These are phyloP conservation scores for Steinernema hermaphroditum DNA, from an alignment of 2,888 invertebrate species.

Conservation along the genomic window DNA sequence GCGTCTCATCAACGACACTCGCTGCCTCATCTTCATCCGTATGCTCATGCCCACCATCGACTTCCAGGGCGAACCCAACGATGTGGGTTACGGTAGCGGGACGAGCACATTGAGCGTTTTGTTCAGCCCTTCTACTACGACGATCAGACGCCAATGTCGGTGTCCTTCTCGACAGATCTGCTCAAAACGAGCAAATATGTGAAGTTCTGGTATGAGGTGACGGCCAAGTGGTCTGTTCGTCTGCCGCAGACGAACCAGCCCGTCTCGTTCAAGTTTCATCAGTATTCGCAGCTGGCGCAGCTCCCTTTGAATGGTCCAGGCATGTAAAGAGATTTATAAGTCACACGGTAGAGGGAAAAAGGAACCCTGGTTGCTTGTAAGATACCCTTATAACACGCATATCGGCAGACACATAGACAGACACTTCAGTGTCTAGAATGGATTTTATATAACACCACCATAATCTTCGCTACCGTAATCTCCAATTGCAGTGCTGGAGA, in stretches of 20 bases:
- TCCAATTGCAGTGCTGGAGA: background rate
- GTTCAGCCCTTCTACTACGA: constrained; percentile 16
- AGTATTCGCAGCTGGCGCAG: background rate
- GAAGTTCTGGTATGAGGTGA: constrained; percentile 14
- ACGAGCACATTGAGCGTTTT: background rate
- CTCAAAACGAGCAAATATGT: background rate
- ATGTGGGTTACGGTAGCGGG: background rate
- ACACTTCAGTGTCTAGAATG: too few relatives aligned
- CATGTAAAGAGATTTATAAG: too few relatives aligned
- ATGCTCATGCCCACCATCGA: constrained; percentile 4
- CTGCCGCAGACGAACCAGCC: background rate
- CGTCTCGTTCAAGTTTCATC: constrained; percentile 1
- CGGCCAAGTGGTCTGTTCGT: background rate
- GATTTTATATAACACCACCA: too few relatives aligned
- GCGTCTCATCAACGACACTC: constrained; percentile 6
- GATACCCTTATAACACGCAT: too few relatives aligned
- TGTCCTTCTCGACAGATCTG: constrained; percentile 9
- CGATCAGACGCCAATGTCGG: constrained; percentile 2
- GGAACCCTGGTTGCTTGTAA: too few relatives aligned
- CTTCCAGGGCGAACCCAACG: constrained; percentile 10
- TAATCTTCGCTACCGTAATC: too few relatives aligned
- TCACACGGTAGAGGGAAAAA: too few relatives aligned
- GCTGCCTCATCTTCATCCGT: background rate
- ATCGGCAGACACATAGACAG: too few relatives aligned
- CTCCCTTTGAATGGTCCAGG: background rate